Percentiles rank a stretch among this genome's conserved stretches.
Evolutionary conservation across 2,113 vertebrate species (phyloP).

Genomic region (Camelus bactrianus): DNA sequence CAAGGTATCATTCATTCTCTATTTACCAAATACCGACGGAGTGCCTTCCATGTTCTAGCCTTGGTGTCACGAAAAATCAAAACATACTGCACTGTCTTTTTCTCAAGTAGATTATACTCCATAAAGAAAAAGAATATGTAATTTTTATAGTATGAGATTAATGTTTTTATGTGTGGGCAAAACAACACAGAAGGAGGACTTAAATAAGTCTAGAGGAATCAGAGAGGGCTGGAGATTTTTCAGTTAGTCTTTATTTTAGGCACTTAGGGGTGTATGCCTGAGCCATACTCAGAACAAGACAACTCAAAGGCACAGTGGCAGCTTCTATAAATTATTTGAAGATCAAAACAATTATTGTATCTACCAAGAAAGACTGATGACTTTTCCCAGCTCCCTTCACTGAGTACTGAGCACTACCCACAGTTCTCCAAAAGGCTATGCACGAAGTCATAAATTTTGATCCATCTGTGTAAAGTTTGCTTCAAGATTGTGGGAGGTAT

Average conservation of each 20-base stretch:
- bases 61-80: neutral
- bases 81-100: neutral
- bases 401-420: neutral
- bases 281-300: neutral
- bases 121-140: neutral
- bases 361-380: neutral
- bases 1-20: neutral
- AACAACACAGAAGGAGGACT: neutral
- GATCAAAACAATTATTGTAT: neutral
- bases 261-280: neutral
- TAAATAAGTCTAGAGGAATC: neutral
- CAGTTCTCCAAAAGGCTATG: neutral
- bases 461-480: neutral
- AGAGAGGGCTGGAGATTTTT: neutral
- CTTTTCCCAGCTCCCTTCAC: neutral
- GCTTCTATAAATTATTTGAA: neutral
- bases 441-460: neutral
- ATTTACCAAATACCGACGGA: neutral
- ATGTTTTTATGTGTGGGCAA: neutral
- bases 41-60: neutral
- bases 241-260: neutral
- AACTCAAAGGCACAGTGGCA: neutral
- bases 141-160: neutral
- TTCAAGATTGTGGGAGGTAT: neutral
- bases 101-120: neutral